Conservation (phyloP, 2,888 invertebrate species). For the Acrocyrtus sp. region DNA sequence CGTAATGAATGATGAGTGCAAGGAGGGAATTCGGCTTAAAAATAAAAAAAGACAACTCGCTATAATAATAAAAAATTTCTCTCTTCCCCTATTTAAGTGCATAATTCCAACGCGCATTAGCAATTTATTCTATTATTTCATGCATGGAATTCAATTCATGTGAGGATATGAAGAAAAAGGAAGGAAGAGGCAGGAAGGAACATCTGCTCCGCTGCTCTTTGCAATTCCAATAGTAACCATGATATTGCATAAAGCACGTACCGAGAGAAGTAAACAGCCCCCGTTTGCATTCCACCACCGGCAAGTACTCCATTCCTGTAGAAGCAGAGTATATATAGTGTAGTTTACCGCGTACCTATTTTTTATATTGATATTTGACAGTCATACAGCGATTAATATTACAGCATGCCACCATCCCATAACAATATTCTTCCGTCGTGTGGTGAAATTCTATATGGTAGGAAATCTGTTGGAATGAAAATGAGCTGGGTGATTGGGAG, state of each 20-base stretch:
- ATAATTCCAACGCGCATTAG: neutral
- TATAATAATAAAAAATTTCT: too few relatives aligned
- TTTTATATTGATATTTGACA: neutral
- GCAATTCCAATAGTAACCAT: neutral
- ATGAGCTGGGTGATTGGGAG: neutral
- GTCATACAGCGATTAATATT: neutral
- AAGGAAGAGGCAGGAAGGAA: conserved; percentile 13
- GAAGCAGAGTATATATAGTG: neutral
- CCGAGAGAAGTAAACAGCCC: too few relatives aligned
- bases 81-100: neutral
- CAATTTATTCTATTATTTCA: conserved; percentile 3
- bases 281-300: neutral
- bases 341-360: too few relatives aligned
- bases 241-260: neutral
- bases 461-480: neutral
- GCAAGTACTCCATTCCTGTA: neutral
- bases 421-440: too few relatives aligned
- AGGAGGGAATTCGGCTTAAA: neutral
- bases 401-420: too few relatives aligned
- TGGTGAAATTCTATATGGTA: neutral
- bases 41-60: neutral
- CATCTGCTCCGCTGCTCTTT: conserved; percentile 32
- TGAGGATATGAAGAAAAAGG: neutral
- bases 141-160: neutral
- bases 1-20: neutral